Conservation (phyloP, 2,113 vertebrate genomes). For the Emydocephalus ijimae region DNA sequence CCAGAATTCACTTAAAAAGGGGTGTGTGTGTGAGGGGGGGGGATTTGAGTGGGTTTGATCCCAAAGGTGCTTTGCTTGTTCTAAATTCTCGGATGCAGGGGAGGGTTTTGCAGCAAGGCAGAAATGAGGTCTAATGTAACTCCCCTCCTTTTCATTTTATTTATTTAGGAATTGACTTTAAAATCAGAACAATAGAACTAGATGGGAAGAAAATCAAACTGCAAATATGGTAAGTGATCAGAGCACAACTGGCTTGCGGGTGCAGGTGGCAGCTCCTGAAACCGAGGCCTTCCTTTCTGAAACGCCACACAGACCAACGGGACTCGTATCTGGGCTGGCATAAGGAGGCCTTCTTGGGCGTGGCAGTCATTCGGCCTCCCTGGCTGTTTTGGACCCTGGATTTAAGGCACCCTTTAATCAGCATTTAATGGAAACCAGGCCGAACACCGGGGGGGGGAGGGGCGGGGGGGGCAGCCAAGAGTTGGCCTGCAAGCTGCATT, state of each 20-base stretch:
- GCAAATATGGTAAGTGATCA: conserved; percentile 91
- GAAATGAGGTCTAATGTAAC: not conserved
- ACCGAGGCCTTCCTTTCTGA: not conserved
- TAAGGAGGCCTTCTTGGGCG: not conserved
- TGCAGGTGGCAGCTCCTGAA: not conserved
- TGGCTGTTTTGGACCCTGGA: not conserved
- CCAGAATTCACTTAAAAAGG: not conserved
- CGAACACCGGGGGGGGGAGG: not conserved
- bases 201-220: conserved; percentile 98
- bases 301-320: too few relatives aligned
- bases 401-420: not conserved
- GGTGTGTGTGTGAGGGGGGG: not conserved
- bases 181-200: conserved; percentile 96
- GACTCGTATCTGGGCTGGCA: not conserved
- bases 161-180: conserved; percentile 94
- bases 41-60: not conserved
- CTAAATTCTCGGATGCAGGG: not conserved
- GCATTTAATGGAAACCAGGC: not conserved
- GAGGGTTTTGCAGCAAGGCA: too few relatives aligned
- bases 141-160: conserved; percentile 57
- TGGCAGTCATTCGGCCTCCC: not conserved
- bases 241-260: not conserved
- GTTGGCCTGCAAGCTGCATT: not conserved
- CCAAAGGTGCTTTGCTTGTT: not conserved
- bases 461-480: not conserved